Evolutionary conservation across 2,797 vertebrate species (phyloP).

Genomic region (Ctenopoma kingsleyae): DNA sequence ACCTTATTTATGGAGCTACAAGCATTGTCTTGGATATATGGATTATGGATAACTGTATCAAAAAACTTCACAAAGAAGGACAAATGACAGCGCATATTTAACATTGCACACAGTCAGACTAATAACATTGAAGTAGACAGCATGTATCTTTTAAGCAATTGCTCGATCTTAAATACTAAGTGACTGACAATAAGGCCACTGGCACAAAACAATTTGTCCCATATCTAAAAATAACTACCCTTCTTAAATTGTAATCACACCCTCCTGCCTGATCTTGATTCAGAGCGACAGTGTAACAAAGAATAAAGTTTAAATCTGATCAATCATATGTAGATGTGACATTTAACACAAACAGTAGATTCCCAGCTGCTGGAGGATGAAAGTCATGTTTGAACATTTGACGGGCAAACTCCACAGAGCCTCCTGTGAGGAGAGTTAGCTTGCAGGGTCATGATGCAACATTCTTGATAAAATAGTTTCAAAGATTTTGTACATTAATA

Average conservation of each 20-base stretch:
- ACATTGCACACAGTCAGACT: conserved; percentile 1
- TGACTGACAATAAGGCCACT: conserved; percentile 47
- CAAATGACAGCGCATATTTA: background rate
- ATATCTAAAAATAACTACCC: conserved; percentile 64
- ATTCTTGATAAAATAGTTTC: conserved; percentile 27
- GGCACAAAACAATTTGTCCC: conserved; percentile 34
- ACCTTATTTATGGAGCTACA: conserved; percentile 6
- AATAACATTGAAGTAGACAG: conserved; percentile 13
- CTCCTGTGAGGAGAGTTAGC: conserved; percentile 41
- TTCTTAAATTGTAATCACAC: conserved; percentile 56
- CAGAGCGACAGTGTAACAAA: conserved; percentile 65
- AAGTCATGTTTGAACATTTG: conserved; percentile 86
- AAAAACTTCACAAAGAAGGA: background rate
- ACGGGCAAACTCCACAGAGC: conserved; percentile 64
- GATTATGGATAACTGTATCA: background rate
- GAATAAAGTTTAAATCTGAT: conserved; percentile 82
- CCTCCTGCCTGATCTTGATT: conserved; percentile 71
- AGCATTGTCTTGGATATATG: conserved; percentile 12
- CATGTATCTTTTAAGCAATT: conserved; percentile 23
- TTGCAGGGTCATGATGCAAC: conserved; percentile 49
- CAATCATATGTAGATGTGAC: conserved; percentile 89
- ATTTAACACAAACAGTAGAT: conserved; percentile 83
- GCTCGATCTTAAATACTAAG: conserved; percentile 27
- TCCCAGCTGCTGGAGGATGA: conserved; percentile 79
- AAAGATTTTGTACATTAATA: conserved; percentile 30